These are phyloP conservation scores for Sapajus apella DNA, from an alignment of 2,113 vertebrate species.

Conservation along the genomic window DNA sequence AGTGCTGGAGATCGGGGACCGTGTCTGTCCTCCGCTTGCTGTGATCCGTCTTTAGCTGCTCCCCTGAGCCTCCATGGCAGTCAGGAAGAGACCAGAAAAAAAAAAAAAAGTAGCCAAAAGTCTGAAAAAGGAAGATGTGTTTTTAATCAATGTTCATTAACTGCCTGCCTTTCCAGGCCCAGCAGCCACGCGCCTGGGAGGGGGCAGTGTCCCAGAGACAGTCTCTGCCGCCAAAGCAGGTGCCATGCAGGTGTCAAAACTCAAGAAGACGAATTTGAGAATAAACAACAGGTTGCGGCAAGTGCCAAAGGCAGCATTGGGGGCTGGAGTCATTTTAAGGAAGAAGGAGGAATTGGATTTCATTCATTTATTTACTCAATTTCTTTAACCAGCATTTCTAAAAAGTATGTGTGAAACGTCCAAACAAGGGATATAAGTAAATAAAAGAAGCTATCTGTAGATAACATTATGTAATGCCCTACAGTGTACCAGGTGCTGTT, in stretches of 20 bases:
- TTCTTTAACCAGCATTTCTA: not conserved
- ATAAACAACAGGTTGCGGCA: not conserved
- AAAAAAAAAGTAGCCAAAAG: not conserved
- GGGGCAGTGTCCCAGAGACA: not conserved
- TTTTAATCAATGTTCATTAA: not conserved
- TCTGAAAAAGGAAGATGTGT: not conserved
- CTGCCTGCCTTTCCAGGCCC: accelerated
- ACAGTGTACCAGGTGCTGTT: not conserved
- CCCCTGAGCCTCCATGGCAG: not conserved
- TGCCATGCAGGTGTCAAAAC: not conserved
- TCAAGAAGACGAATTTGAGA: not conserved
- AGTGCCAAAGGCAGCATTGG: not conserved
- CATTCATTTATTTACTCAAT: not conserved
- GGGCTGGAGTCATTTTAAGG: not conserved
- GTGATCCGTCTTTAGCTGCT: not conserved
- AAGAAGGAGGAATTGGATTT: not conserved
- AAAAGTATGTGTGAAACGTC: not conserved
- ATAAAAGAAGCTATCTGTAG: not conserved
- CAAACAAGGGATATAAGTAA: not conserved
- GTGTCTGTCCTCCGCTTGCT: not conserved
- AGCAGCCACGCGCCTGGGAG: no score
- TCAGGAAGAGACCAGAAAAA: not conserved
- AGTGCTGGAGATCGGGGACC: accelerated
- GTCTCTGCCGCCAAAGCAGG: not conserved
- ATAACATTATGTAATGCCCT: no score